Evolutionary conservation across 2,797 vertebrate species (phyloP).

Genomic region (Notolabrus celidotus): DNA sequence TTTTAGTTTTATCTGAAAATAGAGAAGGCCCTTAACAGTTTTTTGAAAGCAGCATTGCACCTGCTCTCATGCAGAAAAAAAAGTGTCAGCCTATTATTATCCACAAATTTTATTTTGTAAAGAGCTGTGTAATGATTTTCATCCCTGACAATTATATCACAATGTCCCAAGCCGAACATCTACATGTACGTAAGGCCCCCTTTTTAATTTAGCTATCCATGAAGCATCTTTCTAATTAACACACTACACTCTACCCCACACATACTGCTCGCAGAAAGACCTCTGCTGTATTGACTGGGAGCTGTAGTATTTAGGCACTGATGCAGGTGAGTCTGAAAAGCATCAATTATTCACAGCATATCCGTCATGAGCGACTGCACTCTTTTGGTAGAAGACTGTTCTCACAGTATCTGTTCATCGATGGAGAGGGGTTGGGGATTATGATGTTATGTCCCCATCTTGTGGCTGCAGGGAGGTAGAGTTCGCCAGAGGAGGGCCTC

Average conservation of each 20-base stretch:
- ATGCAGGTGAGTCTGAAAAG: conserved; percentile 57
- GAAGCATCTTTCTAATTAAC: too few relatives aligned
- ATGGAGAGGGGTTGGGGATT: not conserved
- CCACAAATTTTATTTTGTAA: conserved; percentile 15
- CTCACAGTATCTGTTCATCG: conserved; percentile 58
- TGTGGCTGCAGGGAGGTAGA: conserved; percentile 45
- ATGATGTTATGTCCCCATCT: conserved; percentile 50
- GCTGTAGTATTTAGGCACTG: conserved; percentile 46
- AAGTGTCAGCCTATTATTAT: conserved; percentile 40
- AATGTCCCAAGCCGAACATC: too few relatives aligned
- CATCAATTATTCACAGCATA: conserved; percentile 78
- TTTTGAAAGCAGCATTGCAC: conserved; percentile 23
- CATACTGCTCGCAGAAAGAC: too few relatives aligned
- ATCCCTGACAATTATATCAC: conserved; percentile 38
- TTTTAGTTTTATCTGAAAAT: conserved; percentile 20
- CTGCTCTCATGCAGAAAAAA: conserved; percentile 37
- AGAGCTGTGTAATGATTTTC: conserved; percentile 26
- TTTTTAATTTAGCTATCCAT: too few relatives aligned
- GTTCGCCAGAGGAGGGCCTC: too few relatives aligned
- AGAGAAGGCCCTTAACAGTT: conserved; percentile 5
- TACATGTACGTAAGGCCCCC: too few relatives aligned
- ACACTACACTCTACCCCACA: too few relatives aligned
- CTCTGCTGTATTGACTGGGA: conserved; percentile 20
- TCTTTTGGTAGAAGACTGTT: conserved; percentile 40
- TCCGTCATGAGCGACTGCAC: conserved; percentile 71